A percentile compares a stretch with the other conserved stretches of the same genome.
These are phyloP conservation scores for Drosophila stalkeri DNA, from an alignment of 2,888 invertebrate species.

Conservation along the genomic window DNA sequence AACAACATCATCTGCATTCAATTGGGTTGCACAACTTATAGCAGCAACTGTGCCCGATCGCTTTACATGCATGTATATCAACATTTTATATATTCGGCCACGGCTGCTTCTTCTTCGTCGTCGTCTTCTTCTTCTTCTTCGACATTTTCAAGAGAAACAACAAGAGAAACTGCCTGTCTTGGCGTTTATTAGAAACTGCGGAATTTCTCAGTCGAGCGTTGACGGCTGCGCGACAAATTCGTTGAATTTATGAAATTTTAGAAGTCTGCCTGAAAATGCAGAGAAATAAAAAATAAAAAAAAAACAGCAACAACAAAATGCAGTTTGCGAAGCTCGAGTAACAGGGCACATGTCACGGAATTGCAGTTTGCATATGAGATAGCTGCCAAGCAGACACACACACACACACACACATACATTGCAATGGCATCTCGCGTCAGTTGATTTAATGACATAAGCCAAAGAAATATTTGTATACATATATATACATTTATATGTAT, in stretches of 20 bases:
- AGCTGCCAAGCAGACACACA: slow-evolving; percentile 11
- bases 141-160: slow-evolving; percentile 22
- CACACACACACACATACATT: slow-evolving; percentile 14
- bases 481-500: background rate
- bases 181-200: slow-evolving; percentile 65
- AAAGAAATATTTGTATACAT: background rate
- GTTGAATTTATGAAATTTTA: slow-evolving; percentile 81
- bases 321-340: slow-evolving; percentile 53
- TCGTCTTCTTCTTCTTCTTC: background rate
- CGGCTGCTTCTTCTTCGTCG: background rate
- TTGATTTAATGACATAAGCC: slow-evolving; percentile 45
- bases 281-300: background rate
- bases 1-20: slow-evolving; percentile 41
- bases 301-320: background rate
- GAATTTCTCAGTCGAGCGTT: slow-evolving; percentile 60
- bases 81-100: background rate
- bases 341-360: slow-evolving; percentile 75
- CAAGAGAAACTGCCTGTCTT: slow-evolving; percentile 59
- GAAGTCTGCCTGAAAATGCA: slow-evolving; percentile 47
- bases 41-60: slow-evolving; percentile 38
- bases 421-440: slow-evolving; percentile 36
- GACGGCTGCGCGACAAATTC: slow-evolving; percentile 68
- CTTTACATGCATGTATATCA: background rate
- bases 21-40: slow-evolving; percentile 36
- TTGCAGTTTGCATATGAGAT: slow-evolving; percentile 62